Percentiles rank a stretch among this genome's conserved stretches.
phyloP scores from a whole-genome alignment of 2,797 vertebrate species.

The Scyliorhinus canicula region DNA sequence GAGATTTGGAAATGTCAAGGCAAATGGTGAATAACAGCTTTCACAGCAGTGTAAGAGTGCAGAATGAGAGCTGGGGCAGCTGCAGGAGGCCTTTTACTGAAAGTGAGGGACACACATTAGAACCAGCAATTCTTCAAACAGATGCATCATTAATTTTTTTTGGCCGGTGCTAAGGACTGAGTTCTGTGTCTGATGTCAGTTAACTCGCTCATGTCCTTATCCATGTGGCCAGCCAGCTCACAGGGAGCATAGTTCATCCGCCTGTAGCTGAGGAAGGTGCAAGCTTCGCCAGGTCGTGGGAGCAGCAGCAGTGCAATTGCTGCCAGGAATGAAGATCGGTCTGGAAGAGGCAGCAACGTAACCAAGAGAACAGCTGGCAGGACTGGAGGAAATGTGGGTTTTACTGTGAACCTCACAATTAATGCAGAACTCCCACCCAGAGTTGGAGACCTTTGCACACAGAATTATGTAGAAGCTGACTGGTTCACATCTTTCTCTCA shows the following conservation, averaged over 20 bases:
- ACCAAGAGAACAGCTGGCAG: background rate
- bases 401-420: background rate
- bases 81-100: background rate
- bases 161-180: background rate
- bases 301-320: background rate
- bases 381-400: background rate
- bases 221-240: background rate
- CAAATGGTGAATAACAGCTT: constrained; percentile 19
- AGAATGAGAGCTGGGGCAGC: background rate
- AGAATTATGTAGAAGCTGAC: background rate
- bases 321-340: background rate
- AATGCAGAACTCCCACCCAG: background rate
- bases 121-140: background rate
- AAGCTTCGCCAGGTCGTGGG: background rate
- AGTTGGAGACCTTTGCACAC: background rate
- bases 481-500: background rate
- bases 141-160: background rate
- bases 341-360: background rate
- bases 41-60: background rate
- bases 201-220: background rate
- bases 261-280: background rate
- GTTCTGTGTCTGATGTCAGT: background rate
- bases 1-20: constrained; percentile 21
- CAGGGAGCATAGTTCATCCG: background rate
- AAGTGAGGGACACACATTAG: background rate